Base-by-base conservation (phyloP, 2,113 vertebrate genomes). In the Colaptes auratus region DNA sequence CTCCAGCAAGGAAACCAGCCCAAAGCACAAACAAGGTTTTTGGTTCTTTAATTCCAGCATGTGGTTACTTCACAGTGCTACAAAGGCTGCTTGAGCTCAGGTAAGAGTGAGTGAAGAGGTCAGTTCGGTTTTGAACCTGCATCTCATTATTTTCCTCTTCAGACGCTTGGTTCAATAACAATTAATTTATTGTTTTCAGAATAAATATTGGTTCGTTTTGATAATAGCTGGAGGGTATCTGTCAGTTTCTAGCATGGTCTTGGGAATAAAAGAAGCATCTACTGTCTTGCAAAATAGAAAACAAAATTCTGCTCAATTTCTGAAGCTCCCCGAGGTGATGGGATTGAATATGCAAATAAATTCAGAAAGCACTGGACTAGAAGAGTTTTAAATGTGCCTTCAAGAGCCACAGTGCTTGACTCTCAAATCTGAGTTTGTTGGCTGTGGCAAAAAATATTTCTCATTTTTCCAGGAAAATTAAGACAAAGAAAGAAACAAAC, bases 211-310 rank as follows among this genome's bases (percentile, higher is more conserved):
- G 17, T 30, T 74, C 70, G 33, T 48, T 92, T 90, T 71, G 46
- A 44, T 85, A 89, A 87, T 78, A 90, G 65, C 63, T 92, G 65
- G 28, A 89, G 89, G 82, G 8, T 85, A 74, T 86, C 82, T 59
- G 58, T 66, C 72, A 82, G 52, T 89, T 83, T 76, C 33, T n/a
- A 67, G 23, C 11, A 60, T 82, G 39, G 35, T 61, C 56, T 52
- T 90, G 46, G 67, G 39, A 94, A 75, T 55, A 55, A 53, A 80
- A 91, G 79, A 30, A 33, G 20, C 18, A 31, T 80, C 59, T 64
- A 31, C 31, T 42, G 20, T 46, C 60, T 66, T 69, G 17, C n/a
- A 61, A 79, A 72, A 79, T 1, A 81, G 58, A 78, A 86, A 50
- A 67, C n/a, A 82, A 78, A 72, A 76, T 25, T 70, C 31, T 74